Base-by-base conservation (phyloP, 2,888 invertebrate genomes). In the Craniophora ligustri region DNA sequence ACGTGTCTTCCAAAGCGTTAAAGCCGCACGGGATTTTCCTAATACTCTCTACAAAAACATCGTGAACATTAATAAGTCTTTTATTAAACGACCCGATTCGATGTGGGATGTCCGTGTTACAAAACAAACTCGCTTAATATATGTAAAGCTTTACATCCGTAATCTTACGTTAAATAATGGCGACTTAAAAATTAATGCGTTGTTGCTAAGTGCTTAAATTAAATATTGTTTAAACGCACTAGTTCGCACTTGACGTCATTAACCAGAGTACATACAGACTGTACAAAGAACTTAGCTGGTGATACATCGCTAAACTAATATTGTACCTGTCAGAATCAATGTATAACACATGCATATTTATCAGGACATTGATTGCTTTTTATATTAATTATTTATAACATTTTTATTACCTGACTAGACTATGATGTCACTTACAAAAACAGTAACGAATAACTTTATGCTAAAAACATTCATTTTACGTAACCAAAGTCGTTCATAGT, bases 211-310 rank as follows among this genome's bases (percentile, higher is more conserved):
- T 36, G 15, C 11, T 8, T 14, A 34, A 34, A 11, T 55, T 31
- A 32, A 47, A 48, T 32, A 48, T 35, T 26, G 34, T 51, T 59
- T 47, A 54, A 41, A 41, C 39, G 35, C 31, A 60, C 51, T 23
- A 35, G 45, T 60, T 53, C 16, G 35, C 32, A 11, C 34, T 48
- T 67, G 58, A 72, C 64, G 64, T 67, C 60, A 67, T 7, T 21
- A 34, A 34, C 38, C 11, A 21, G 36, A 31, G 18, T 28, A 42
- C 14, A 35, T 19, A 30, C 15, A 36, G 44, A 30, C 13, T 51
- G 35, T 48, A 5, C 28, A 51, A 31, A 58, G 30, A 51, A 58
- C 6, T 14, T 38, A 31, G 26, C 32, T 34, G 40, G 41, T 41
- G 31, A 40, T 45, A 57, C 26, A 38, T 62, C 28, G 18, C 4